Base-by-base conservation (phyloP, 2,797 vertebrate genomes). In the Tenualosa thibaudeaui region DNA sequence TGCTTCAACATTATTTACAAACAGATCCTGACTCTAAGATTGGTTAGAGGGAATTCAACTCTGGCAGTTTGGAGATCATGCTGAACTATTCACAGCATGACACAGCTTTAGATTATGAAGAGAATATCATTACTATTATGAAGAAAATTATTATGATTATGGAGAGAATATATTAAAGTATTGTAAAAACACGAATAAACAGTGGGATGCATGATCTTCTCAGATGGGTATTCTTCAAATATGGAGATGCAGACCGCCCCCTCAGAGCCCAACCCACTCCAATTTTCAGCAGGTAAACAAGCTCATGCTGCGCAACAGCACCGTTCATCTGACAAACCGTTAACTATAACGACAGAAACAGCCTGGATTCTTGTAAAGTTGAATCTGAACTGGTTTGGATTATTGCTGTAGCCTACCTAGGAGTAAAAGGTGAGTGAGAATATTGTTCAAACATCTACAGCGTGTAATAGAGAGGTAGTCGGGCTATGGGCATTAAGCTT, bases 281-380 rank as follows among this genome's bases (percentile, higher is more conserved):
- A 82, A 54, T 31, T 81, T 81, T 53, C 26, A 81, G 81, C 85
- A 86, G 83, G 85, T 86, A 86, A 86, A 86, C 85, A 86, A 84
- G 24, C 81, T n/a, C 22, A 58, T n/a, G 68, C 60, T 50, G 31
- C 82, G 75, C 81, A 84, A 53, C 68, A 65, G 31, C 37, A 26
- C 5, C 31, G 71, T 83, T 24, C 37, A 51, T 78, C 71, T 78
- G 37, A 78, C 71, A 75, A 75, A 75, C 68, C 68, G 82, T 58
- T 26, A 60, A 62, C n/a, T 26, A 40, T 17, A 62, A 37, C 37
- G 53, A 49, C 22, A 13, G 17, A 46, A 43, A 24, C 37, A 24
- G 87, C 90, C 87, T 88, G 84, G 84, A 50, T 43, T 75, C 31
- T 75, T 5, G 1, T 58, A 19, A 40, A 37, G 40, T 19, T 40